Conservation (phyloP, 35 echinoderm and acorn worm genomes). For the Ophioderma brevispina region DNA sequence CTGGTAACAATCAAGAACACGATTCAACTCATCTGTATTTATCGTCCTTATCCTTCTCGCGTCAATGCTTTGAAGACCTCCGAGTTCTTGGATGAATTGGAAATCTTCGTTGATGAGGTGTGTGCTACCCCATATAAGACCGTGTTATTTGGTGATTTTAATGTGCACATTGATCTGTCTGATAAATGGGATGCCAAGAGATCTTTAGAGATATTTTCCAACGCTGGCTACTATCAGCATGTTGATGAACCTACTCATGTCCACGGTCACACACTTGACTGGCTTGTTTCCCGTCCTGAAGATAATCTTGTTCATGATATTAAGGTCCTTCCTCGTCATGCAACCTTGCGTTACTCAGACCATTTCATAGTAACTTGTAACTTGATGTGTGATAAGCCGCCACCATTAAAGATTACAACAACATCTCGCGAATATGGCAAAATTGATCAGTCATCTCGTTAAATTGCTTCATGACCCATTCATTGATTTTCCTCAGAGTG, state of each 20-base stretch:
- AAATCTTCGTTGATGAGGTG: not conserved
- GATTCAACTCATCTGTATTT: not conserved
- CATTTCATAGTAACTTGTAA: no score
- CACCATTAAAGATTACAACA: not conserved
- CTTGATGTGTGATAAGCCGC: no score
- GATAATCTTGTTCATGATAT: no score
- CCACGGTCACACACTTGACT: no score
- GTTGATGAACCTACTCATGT: not conserved
- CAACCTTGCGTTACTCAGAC: no score
- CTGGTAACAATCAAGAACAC: not conserved
- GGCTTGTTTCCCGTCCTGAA: no score
- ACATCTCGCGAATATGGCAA: not conserved
- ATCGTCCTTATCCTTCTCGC: not conserved
- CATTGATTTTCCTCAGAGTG: no score
- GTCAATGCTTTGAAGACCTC: not conserved
- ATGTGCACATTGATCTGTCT: not conserved
- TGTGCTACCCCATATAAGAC: not conserved
- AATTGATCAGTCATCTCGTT: not conserved
- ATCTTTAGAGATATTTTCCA: not conserved
- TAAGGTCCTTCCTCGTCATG: not conserved
- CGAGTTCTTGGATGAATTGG: not conserved
- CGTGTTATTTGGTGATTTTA: not conserved
- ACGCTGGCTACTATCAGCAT: not conserved
- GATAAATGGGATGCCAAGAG: not conserved
- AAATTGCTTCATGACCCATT: not conserved